Evolutionary conservation across 2,888 invertebrate species (phyloP), one percentile per base, ranked within the genome.

Genomic region (Diaprepes abbreviatus): DNA sequence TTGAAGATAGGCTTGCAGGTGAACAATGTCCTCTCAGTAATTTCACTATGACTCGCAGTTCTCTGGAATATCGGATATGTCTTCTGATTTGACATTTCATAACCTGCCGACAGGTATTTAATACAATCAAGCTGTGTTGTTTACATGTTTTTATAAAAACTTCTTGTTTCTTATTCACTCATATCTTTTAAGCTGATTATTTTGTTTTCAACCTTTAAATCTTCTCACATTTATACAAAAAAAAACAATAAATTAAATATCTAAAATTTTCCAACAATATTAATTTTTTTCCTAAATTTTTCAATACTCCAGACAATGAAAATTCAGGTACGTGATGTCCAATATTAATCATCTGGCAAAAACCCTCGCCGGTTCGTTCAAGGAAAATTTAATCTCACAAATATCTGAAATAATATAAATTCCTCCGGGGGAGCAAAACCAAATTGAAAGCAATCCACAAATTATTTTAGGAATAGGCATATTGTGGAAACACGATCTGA

Each of bases 381-480:
- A 45, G 60, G 73, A 71, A 69, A 70, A 71, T 68, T 67, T 63
- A 69, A 73, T 69, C 65, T 68, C 68, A 66, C 68, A 70, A 71
- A 69, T 71, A 71, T 67, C 70, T 66, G 62, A 67, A 52, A 74
- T 73, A 72, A 73, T 73, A 69, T 70, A 63, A 59, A 71, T 67
- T 69, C 66, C 71, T 65, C 28, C 67, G 65, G 67, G 64, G 55
- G 65, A 45, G 71, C 63, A 55, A 69, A 65, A 60, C 69, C 60
- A 73, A 73, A 74, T 77, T 76, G 67, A 40, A 71, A 67, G 71
- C 71, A 71, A 71, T 71, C 71, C 71, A 58, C 64, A 63, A 71
- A 71, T 71, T 71, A 71, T 71, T 71, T 71, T 71, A 71, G 71
- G 67, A 63, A 65, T 71, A 68, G 71, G 71, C 71, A 71, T 71